Evolutionary conservation across 2,113 vertebrate species (phyloP).

Genomic region (Chrysemys picta): DNA sequence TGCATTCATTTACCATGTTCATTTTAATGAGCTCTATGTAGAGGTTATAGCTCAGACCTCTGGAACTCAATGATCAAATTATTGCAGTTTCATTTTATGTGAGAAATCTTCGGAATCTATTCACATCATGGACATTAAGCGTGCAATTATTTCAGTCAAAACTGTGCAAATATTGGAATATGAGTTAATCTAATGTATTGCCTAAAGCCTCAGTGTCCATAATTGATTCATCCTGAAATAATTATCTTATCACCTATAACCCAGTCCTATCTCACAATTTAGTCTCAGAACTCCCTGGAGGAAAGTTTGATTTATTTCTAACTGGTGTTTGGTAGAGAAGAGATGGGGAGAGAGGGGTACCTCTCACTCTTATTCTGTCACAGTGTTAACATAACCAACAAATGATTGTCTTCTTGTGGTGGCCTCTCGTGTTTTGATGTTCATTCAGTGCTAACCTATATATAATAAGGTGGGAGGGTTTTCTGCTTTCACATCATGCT

Average conservation of each 20-base stretch:
- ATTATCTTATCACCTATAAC: conserved; percentile 67
- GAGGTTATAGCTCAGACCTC: conserved; percentile 52
- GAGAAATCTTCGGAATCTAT: conserved; percentile 50
- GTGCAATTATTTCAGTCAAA: conserved; percentile 53
- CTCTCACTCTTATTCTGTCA: not conserved
- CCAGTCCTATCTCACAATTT: conserved; percentile 24
- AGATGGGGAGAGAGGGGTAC: not conserved
- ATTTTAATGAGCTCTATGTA: conserved; percentile 67
- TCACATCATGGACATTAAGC: conserved; percentile 22
- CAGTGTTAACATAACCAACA: not conserved
- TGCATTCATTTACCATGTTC: conserved; percentile 27
- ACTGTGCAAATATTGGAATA: conserved; percentile 36
- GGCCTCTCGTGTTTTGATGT: not conserved
- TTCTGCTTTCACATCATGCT: not conserved
- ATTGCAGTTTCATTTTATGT: conserved; percentile 43
- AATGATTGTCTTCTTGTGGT: not conserved
- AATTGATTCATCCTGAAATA: conserved; percentile 62
- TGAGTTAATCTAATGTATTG: conserved; percentile 46
- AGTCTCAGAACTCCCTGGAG: conserved; percentile 33
- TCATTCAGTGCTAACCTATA: not conserved
- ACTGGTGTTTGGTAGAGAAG: conserved; percentile 40
- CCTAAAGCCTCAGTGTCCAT: conserved; percentile 40
- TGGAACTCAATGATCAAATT: conserved; percentile 58
- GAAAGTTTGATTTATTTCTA: conserved; percentile 7
- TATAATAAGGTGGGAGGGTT: not conserved